These are phyloP conservation scores for Rhynchophorus ferrugineus DNA, from an alignment of 1,140 invertebrate genomes.

Conservation along the genomic window DNA sequence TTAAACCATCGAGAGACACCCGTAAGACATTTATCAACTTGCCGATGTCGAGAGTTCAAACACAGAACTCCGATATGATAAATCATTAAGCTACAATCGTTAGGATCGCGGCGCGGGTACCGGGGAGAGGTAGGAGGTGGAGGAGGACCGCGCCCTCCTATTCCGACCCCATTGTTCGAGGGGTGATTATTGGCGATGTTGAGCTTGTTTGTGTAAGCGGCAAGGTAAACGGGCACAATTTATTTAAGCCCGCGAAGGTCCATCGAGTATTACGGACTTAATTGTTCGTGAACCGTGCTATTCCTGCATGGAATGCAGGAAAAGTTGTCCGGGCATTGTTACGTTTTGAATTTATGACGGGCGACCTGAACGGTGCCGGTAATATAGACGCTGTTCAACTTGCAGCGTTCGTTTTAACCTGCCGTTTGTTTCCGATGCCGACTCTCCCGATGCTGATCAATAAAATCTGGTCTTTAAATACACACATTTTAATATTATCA, in stretches of 20 bases:
- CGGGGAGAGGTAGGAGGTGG: no score
- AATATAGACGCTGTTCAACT: no score
- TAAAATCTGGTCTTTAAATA: no score
- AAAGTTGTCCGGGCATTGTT: not conserved
- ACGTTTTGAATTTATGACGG: not conserved
- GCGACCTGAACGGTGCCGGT: no score
- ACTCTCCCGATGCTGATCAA: no score
- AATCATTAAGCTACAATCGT: not conserved
- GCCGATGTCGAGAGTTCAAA: slow-evolving; percentile 3
- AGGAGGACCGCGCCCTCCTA: no score
- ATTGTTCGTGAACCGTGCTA: not conserved
- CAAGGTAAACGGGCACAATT: not conserved
- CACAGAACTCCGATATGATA: slow-evolving; percentile 1
- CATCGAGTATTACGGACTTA: not conserved
- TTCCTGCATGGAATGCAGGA: not conserved
- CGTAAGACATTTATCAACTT: slow-evolving; percentile 5
- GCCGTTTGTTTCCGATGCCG: no score
- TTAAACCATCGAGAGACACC: not conserved
- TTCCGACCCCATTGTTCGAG: not conserved
- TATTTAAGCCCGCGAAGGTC: not conserved
- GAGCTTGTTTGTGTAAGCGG: not conserved
- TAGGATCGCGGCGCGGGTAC: not conserved
- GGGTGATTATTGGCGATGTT: not conserved
- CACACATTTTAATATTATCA: no score
- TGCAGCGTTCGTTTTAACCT: no score